A percentile compares a stretch with the other conserved stretches of the same genome.
Evolutionary conservation across 2,797 vertebrate genomes (phyloP).

Genomic region (Alexandromys oeconomus): DNA sequence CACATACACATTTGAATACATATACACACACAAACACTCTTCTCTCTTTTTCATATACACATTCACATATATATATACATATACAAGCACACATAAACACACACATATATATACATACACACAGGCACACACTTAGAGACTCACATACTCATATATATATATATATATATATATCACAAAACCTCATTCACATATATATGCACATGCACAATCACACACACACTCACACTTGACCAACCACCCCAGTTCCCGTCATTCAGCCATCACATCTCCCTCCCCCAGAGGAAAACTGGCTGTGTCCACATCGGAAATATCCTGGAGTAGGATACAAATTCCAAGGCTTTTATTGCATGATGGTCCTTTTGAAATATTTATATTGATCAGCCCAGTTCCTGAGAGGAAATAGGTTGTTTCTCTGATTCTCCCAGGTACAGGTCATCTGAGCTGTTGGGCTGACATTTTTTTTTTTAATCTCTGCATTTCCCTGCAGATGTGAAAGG

Average conservation of each 20-base stretch:
- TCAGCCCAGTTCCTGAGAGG: constrained; percentile 43
- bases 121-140: neutral
- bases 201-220: neutral
- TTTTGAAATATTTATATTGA: constrained; percentile 77
- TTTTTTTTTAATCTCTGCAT: constrained; percentile 59
- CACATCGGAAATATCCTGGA: constrained; percentile 22
- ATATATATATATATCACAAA: neutral
- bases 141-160: neutral
- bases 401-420: constrained; percentile 69
- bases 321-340: constrained; percentile 33
- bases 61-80: neutral
- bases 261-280: neutral
- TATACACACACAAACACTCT: neutral
- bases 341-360: constrained; percentile 51
- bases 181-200: neutral
- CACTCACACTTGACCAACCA: neutral
- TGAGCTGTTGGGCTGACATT: constrained; percentile 68
- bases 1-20: neutral
- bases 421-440: constrained; percentile 61
- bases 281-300: neutral
- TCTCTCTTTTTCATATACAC: neutral
- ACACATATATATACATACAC: neutral
- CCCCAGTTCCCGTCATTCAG: constrained; percentile 23
- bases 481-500: constrained; percentile 72
- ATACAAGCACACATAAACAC: neutral